These are phyloP conservation scores for Paguma larvata DNA, from an alignment of 2,797 vertebrate genomes.

Conservation along the genomic window DNA sequence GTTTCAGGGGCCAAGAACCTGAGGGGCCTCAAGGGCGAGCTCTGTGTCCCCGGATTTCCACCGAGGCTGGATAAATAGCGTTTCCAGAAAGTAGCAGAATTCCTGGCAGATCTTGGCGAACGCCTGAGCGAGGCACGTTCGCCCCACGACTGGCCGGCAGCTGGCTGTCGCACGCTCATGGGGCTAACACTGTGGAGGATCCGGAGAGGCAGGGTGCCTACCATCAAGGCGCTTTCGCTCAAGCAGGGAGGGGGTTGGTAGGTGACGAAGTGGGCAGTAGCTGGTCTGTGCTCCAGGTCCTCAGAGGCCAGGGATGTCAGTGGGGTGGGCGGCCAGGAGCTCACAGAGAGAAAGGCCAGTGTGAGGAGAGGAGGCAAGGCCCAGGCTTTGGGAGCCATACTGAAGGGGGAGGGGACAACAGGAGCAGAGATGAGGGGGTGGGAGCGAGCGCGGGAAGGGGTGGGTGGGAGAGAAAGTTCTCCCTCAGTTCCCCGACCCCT, in stretches of 20 bases:
- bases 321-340: not conserved
- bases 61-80: not conserved
- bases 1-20: not conserved
- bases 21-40: not conserved
- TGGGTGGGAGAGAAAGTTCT: not conserved
- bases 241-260: not conserved
- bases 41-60: not conserved
- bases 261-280: not conserved
- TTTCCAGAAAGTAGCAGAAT: not conserved
- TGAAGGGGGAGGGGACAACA: not conserved
- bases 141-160: fast-evolving
- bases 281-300: not conserved
- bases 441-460: not conserved
- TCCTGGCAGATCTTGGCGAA: not conserved
- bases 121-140: not conserved
- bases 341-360: not conserved
- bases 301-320: not conserved
- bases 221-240: not conserved
- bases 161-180: fast-evolving
- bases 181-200: not conserved
- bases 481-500: not conserved
- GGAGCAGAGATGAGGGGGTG: not conserved
- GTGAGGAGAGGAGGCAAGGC: not conserved
- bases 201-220: not conserved
- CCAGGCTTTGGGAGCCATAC: not conserved